Conservation (phyloP, 2,113 vertebrate genomes). For the Ellobius talpinus region DNA sequence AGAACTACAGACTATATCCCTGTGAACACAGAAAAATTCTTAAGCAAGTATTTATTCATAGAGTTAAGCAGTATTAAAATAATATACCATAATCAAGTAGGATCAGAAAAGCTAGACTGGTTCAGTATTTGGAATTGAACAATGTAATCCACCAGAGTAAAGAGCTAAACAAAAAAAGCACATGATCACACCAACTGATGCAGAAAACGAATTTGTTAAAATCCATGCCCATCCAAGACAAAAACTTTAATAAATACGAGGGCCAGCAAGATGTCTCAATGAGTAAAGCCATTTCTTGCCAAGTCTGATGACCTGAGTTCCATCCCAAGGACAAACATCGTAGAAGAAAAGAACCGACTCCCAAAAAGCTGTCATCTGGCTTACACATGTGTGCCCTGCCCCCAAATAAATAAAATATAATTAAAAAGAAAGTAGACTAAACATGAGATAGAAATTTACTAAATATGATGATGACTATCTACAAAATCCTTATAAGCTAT, state of each 20-base stretch:
- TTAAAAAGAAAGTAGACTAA: not conserved
- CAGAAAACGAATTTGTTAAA: conserved; percentile 61
- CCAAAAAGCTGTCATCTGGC: not conserved
- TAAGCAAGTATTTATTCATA: conserved; percentile 34
- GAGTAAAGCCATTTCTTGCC: not conserved
- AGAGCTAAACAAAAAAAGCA: conserved; percentile 48
- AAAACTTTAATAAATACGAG: conserved; percentile 14
- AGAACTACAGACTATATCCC: conserved; percentile 13
- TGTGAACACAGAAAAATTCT: conserved; percentile 8
- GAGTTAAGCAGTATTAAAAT: conserved; percentile 48
- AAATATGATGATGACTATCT: conserved; percentile 24
- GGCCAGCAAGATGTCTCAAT: not conserved
- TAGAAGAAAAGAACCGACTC: not conserved
- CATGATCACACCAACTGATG: not conserved
- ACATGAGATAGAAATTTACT: conserved; percentile 10
- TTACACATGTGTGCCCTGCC: not conserved
- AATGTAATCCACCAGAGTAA: conserved; percentile 12
- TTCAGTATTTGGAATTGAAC: conserved; percentile 52
- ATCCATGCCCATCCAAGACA: not conserved
- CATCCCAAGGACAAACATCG: not conserved
- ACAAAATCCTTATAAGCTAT: conserved; percentile 18
- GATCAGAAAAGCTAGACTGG: not conserved
- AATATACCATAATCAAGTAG: not conserved
- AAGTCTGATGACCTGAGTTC: not conserved
- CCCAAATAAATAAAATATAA: not conserved